phyloP scores from a whole-genome alignment of 2,797 vertebrate species.

The Fringilla coelebs region DNA sequence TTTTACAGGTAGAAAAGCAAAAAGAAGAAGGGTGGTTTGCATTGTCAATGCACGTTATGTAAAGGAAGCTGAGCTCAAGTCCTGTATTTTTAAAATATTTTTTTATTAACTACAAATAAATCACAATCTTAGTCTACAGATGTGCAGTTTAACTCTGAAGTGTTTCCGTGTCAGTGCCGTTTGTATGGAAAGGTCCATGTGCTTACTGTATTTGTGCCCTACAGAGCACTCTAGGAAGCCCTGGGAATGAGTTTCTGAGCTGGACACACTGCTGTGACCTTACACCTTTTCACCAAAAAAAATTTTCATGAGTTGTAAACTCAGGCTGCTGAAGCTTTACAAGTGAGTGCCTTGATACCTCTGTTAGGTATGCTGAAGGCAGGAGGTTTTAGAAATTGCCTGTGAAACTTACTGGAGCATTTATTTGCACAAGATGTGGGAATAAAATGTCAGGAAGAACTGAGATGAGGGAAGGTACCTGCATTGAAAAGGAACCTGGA shows the following conservation, averaged over 20 bases:
- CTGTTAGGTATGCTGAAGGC: not conserved
- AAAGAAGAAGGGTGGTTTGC: conserved; percentile 88
- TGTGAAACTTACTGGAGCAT: not conserved
- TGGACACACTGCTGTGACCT: not conserved
- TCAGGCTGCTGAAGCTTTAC: not conserved
- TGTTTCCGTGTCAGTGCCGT: not conserved
- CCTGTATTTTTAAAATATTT: not conserved
- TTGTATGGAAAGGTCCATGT: not conserved
- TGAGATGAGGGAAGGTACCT: not conserved
- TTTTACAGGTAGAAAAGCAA: conserved; percentile 76
- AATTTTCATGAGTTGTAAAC: not conserved
- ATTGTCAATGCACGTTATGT: conserved; percentile 80
- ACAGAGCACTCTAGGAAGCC: not conserved
- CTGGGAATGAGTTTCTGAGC: not conserved
- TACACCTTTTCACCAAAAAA: not conserved
- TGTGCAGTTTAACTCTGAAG: not conserved
- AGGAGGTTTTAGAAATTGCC: not conserved
- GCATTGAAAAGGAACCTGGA: not conserved
- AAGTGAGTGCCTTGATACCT: not conserved
- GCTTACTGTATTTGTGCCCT: not conserved
- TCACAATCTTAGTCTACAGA: not conserved
- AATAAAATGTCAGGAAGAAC: not conserved
- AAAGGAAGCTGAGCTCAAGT: not conserved
- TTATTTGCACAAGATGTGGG: not conserved
- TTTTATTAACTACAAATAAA: not conserved